Percentiles rank a stretch among this genome's conserved stretches.
Evolutionary conservation across 1,140 invertebrate species (phyloP).

Genomic region (Hestina assimilis): DNA sequence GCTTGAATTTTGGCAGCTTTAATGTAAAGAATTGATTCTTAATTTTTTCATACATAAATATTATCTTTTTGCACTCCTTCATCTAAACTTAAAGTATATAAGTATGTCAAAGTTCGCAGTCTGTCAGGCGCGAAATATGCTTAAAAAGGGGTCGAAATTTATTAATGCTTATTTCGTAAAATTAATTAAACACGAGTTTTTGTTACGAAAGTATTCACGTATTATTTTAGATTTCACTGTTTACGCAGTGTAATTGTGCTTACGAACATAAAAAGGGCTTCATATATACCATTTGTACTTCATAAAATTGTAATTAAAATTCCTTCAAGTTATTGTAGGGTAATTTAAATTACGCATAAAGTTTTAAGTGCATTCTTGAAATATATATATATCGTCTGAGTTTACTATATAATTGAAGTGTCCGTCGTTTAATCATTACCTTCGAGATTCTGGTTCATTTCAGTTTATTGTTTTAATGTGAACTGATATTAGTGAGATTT

Average conservation of each 20-base stretch:
- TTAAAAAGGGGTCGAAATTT: too few species aligned
- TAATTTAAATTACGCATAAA: slow-evolving; percentile 40
- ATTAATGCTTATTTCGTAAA: too few species aligned
- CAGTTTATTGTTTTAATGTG: too few species aligned
- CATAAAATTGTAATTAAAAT: slow-evolving; percentile 19
- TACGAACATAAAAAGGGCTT: slow-evolving; percentile 14
- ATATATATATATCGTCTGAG: slow-evolving; percentile 34
- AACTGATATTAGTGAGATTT: background rate
- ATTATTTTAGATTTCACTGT: slow-evolving; percentile 8
- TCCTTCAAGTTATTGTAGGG: slow-evolving; percentile 7
- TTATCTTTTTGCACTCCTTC: too few species aligned
- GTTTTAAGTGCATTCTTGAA: slow-evolving; percentile 34
- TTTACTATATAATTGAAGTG: slow-evolving; percentile 39
- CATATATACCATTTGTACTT: slow-evolving; percentile 12
- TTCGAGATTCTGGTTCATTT: slow-evolving; percentile 14
- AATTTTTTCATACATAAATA: too few species aligned
- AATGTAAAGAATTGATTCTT: too few species aligned
- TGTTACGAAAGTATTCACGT: too few species aligned
- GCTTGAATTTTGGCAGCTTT: too few species aligned
- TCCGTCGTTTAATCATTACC: slow-evolving; percentile 41
- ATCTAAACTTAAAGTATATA: too few species aligned
- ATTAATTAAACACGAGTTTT: too few species aligned
- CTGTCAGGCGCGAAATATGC: too few species aligned
- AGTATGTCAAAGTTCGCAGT: too few species aligned
- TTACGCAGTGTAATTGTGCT: slow-evolving; percentile 8